These are phyloP conservation scores for Zaprionus kolodkinae DNA, from an alignment of 1,140 invertebrate genomes.

Conservation along the genomic window DNA sequence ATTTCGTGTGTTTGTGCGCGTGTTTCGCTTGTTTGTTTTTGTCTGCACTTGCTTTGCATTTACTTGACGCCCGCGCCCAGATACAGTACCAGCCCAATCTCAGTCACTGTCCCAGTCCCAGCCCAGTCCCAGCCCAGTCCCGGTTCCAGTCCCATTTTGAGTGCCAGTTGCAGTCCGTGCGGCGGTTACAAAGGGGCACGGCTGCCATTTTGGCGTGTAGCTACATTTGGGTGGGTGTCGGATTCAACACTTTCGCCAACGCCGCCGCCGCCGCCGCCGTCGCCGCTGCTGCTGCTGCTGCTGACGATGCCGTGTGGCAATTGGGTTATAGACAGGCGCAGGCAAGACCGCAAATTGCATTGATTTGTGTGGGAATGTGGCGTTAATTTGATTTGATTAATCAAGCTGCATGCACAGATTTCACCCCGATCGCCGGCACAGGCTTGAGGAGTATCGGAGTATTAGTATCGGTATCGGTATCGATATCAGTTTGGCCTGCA, in stretches of 20 bases:
- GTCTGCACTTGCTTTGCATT: constrained; percentile 63
- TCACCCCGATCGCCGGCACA: constrained; percentile 44
- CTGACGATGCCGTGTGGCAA: constrained; percentile 54
- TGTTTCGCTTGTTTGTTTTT: constrained; percentile 32
- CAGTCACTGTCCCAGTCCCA: neutral
- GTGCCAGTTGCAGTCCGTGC: neutral
- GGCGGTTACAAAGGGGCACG: constrained; percentile 50
- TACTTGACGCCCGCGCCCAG: constrained; percentile 51
- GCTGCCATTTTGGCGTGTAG: constrained; percentile 59
- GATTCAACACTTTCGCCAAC: constrained; percentile 75
- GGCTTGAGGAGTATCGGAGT: neutral
- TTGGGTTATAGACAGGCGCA: constrained; percentile 45
- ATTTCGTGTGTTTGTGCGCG: constrained; percentile 36
- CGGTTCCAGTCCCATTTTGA: constrained; percentile 1
- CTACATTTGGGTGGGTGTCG: constrained; percentile 74
- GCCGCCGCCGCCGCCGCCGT: neutral
- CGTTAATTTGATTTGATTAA: constrained; percentile 82
- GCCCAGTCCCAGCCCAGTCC: constrained; percentile 18
- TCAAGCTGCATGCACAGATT: constrained; percentile 70
- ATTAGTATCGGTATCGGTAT: neutral
- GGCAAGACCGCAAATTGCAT: constrained; percentile 69
- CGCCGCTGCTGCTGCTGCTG: neutral
- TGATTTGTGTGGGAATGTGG: constrained; percentile 80
- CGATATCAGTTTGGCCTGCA: neutral
- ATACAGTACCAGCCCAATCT: constrained; percentile 1